Base-by-base conservation (phyloP, 2,888 invertebrate species). In the Nudaria mundana region DNA sequence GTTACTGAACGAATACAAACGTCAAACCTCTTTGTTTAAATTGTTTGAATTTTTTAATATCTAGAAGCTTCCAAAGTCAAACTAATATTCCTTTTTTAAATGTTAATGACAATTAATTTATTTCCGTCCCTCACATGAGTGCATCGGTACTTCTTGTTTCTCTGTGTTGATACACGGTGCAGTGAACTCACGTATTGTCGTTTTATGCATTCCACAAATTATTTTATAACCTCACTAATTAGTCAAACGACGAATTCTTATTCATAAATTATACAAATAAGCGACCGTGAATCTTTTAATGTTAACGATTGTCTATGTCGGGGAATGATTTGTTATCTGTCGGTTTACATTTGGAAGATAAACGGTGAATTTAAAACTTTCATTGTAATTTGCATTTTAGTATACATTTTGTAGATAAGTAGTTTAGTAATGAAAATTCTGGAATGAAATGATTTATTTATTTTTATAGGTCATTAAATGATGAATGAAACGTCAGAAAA, bases 211-310 rank as follows among this genome's bases (percentile, higher is more conserved):
- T 47, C 31, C 22, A 36, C 40, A 28, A n/a, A 44, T 33, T 32
- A 34, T 18, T 48, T 36, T 30, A 57, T 39, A 37, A 34, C 29
- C 31, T 38, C 33, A 40, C 37, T 36, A 37, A 40, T 52, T 37
- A 34, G 33, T 26, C 13, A 15, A 15, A 33, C 22, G 20, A 43
- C 26, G 22, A 23, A 31, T 38, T 42, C 8, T 40, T 33, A 32
- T 39, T 39, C 14, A 35, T n/a, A 35, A 43, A 38, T 43, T 35
- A 43, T 31, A 38, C 34, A 24, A 28, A 39, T 28, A 28, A 14
- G 14, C 14, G 28, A 14, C 14, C 13, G 38, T 34, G 29, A 12
- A 14, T 12, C 18, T 34, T 40, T 18, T 37, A 30, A 31, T 26
- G 29, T 39, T 32, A 16, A 35, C 13, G 25, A 26, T 25, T 24